Evolutionary conservation across 2,888 invertebrate species (phyloP), one percentile per base, ranked within the genome.

Genomic region (Lamellibrachia satsuma): DNA sequence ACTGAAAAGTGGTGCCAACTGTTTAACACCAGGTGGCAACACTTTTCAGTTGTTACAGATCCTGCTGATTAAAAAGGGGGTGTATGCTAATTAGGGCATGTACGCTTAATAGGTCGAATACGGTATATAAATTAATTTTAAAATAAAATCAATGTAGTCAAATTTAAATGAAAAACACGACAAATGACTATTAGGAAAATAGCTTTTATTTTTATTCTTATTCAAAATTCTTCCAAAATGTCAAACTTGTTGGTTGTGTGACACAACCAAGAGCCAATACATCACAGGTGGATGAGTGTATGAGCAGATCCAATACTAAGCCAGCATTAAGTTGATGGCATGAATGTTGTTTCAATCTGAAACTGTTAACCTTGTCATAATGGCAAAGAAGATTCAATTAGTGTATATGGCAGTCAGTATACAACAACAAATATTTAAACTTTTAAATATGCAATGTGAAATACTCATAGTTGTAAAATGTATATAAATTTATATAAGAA

Each of bases 161-260:
- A 75, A 75, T 22, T n/a, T 15, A 75, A 75, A 75, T 75, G 75
- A 75, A 75, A 75, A 75, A 75, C 75, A 75, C 75, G n/a, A 75
- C 11, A 60, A 22, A 22, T 22, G n/a, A 22, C n/a, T 75, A 75
- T 75, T 75, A 75, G 75, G n/a, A 75, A 75, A 75, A 15, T 15
- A 39, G 39, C 39, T 39, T 39, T 39, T 39, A 39, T 39, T 39
- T 39, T 39, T 39, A 39, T 15, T 75, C n/a, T 75, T 75, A 75
- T 75, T 75, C 15, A 57, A 57, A 57, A 75, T 75, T 75, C 11
- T 75, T 75, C 75, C 39, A 22, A 4, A 75, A 75, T 75, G 75
- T 75, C 22, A 75, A 75, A 75, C 22, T n/a, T 22, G 15, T 22
- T 75, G 75, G 75, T 75, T 75, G 15, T 75, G 22, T 75, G 22